phyloP scores from a whole-genome alignment of 2,797 vertebrate genomes.

The Nannoperca obscura region DNA sequence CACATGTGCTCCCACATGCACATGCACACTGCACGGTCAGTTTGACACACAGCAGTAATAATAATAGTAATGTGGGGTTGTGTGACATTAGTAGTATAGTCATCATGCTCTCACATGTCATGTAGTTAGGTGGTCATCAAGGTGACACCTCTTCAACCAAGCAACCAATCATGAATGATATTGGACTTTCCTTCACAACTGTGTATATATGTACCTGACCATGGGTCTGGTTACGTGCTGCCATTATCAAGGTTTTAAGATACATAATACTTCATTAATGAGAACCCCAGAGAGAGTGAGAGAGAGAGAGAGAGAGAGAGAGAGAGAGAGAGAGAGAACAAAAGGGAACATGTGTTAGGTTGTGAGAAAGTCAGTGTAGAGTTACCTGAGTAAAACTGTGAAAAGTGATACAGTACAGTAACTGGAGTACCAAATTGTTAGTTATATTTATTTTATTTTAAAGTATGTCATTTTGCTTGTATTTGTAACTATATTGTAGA shows the following conservation, averaged over 20 bases:
- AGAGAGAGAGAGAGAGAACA: background rate
- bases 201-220: background rate
- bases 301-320: background rate
- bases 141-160: background rate
- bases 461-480: background rate
- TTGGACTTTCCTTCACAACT: background rate
- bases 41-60: conserved; percentile 33
- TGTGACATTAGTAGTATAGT: conserved; percentile 9
- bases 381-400: background rate
- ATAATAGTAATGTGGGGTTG: conserved; percentile 4
- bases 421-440: background rate
- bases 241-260: background rate
- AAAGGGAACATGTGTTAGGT: background rate
- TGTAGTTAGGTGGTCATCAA: background rate
- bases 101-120: background rate
- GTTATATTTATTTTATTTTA: background rate
- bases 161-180: background rate
- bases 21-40: background rate
- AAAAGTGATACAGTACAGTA: background rate
- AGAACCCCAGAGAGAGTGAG: background rate
- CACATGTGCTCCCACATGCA: background rate
- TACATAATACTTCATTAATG: background rate
- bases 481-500: background rate
- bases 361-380: background rate
- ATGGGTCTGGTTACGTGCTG: background rate